These are phyloP conservation scores for Drosophila dives DNA, from an alignment of 2,888 invertebrate species.

Conservation along the genomic window DNA sequence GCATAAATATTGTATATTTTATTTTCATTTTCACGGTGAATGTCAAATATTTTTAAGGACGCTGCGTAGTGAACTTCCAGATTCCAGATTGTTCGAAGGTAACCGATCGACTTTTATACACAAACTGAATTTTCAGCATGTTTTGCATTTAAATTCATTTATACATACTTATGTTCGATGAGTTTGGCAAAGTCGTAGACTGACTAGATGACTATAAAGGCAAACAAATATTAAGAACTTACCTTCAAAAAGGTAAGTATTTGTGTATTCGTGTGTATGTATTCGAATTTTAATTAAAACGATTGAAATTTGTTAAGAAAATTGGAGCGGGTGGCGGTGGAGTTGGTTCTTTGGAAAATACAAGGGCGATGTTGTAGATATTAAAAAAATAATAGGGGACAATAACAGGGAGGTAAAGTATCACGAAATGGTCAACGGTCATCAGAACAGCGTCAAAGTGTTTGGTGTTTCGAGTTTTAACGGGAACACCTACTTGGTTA, in stretches of 20 bases:
- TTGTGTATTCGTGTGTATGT: too few relatives aligned
- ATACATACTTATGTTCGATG: neutral
- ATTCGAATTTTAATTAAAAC: neutral
- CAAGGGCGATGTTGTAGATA: neutral
- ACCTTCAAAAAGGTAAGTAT: fast-evolving
- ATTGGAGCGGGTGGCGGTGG: fast-evolving
- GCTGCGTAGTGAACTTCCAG: too few relatives aligned
- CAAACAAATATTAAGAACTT: neutral
- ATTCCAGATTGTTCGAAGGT: too few relatives aligned
- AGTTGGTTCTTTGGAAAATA: neutral
- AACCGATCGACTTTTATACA: neutral
- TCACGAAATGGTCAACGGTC: neutral
- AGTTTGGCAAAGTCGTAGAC: neutral
- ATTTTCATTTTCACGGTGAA: too few relatives aligned
- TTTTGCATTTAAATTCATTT: neutral
- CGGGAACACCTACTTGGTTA: fast-evolving
- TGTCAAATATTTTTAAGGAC: too few relatives aligned
- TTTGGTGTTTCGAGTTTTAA: neutral
- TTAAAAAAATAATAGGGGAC: fast-evolving
- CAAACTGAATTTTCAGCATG: too few relatives aligned
- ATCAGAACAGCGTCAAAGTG: neutral
- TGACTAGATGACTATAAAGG: neutral
- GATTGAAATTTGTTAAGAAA: fast-evolving
- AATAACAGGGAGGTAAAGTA: fast-evolving
- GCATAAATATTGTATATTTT: neutral